phyloP scores from a whole-genome alignment of 2,888 invertebrate genomes.

The Mesoligia furuncula region DNA sequence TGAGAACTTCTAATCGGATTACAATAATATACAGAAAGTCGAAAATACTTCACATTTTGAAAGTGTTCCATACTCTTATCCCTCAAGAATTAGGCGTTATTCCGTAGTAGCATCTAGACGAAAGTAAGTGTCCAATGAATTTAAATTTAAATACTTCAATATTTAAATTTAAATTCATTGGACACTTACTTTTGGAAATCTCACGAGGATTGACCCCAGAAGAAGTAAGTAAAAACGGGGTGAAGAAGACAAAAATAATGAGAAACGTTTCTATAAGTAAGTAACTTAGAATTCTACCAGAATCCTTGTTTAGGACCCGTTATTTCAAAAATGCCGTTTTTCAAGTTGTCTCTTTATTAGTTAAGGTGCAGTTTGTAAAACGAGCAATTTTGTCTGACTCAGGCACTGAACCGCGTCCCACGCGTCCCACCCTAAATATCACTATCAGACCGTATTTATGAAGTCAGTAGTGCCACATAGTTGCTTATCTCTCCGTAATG shows the following conservation, averaged over 20 bases:
- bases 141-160: too few species aligned
- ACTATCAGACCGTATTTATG: constrained; percentile 56
- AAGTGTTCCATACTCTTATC: neutral
- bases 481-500: constrained; percentile 57
- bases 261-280: neutral
- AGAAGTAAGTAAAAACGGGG: neutral
- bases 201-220: neutral
- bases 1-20: constrained; percentile 52
- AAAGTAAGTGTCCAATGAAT: too few species aligned
- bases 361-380: constrained; percentile 27
- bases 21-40: constrained; percentile 1
- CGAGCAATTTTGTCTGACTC: constrained; percentile 47
- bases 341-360: constrained; percentile 15
- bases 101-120: too few species aligned
- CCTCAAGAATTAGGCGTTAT: neutral
- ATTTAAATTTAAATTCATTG: neutral
- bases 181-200: neutral
- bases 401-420: constrained; percentile 60
- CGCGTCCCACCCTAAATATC: constrained; percentile 59
- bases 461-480: constrained; percentile 46
- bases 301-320: neutral
- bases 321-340: constrained; percentile 19
- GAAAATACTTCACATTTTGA: neutral
- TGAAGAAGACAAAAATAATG: neutral
- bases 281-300: neutral